Base-by-base conservation (phyloP, 1,140 invertebrate genomes). In the Conopomorpha cramerella region DNA sequence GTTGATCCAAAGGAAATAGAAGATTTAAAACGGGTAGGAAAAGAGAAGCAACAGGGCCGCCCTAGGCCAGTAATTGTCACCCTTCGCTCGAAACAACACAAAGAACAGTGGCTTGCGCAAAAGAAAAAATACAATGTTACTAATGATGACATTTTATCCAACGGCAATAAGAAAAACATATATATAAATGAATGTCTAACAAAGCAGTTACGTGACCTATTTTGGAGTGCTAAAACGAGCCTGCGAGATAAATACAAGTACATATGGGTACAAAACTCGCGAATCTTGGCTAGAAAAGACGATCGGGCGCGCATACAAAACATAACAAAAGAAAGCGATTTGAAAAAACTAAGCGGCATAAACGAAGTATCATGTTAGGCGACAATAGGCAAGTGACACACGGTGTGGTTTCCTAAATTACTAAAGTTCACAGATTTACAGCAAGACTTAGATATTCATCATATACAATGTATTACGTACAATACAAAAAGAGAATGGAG, bases 171-270 rank as follows among this genome's bases (percentile, higher is more conserved):
- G 8, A 30, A 14, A 8, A 3, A 15, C 13, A 30, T 30, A 3
- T 30, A 30, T 8, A 30, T 30, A 30, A 30, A 30, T 14, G 28
- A 30, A 14, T 14, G 16, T 15, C 28, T 30, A 14, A 30, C 28
- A 14, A 30, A 30, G 13, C 28, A 30, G 13, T 6, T 30, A 12
- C 10, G 12, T 4, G 8, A 12, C 2, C 13, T 30, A 8, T 30
- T 30, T 15, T 30, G 28, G 28, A 30, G 16, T 15, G 16, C 28
- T 6, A 30, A 30, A 30, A 30, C 28, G 6, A 8, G 12, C 2
- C 28, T 30, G 16, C 13, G 16, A 15, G 28, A 7, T 8, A 30
- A 10, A 10, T 30, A 30, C 13, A 30, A 30, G 13, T 30, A 30
- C 10, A 30, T 30, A 7, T 30, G 28, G 28, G 13, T 30, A 14